Evolutionary conservation across 2,888 invertebrate species (phyloP), one percentile per base, ranked within the genome.

Genomic region (Tachystola acroxantha): DNA sequence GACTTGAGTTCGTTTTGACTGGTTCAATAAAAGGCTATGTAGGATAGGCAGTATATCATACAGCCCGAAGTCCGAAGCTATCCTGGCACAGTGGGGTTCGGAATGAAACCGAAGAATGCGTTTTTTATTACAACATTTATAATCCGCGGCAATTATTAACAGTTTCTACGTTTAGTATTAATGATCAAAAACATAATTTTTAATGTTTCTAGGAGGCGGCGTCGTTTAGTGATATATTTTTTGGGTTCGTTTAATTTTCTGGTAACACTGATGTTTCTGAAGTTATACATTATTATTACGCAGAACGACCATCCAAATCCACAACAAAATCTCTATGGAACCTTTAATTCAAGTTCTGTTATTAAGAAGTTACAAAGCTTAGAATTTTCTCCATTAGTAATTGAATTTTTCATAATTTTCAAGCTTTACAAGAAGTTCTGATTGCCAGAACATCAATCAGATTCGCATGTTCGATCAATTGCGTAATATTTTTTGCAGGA

Each of bases 11-110:
- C 24, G 19, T 39, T 14, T 37, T 32, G 16, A 11, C 5, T 7
- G 14, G 25, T 32, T 7, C 25, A 10, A 5, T 3, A 10, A 20
- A 30, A 30, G 29, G 16, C 10, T 30, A n/a, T 7, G 19, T 22
- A 11, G 14, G 11, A 10, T 3, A 20, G 12, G 11, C 10, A 24
- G 36, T 39, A 36, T 29, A 39, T 29, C 28, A 35, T 29, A 29
- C 16, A 22, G 13, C 10, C 22, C 4, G 13, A 28, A 22, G 13
- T 13, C 22, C 4, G 13, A 30, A 30, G 5, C 27, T 20, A 27
- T 68, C 69, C 71, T 64, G 62, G 43, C 81, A 35, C 82, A 76
- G 79, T 78, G 74, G 82, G 81, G 63, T 71, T 64, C 72, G 50
- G 48, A 34, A 46, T 48, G 52, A 54, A 51, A 59, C 61, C 57